phyloP scores from a whole-genome alignment of 2,113 vertebrate genomes.

The Tachycineta bicolor region DNA sequence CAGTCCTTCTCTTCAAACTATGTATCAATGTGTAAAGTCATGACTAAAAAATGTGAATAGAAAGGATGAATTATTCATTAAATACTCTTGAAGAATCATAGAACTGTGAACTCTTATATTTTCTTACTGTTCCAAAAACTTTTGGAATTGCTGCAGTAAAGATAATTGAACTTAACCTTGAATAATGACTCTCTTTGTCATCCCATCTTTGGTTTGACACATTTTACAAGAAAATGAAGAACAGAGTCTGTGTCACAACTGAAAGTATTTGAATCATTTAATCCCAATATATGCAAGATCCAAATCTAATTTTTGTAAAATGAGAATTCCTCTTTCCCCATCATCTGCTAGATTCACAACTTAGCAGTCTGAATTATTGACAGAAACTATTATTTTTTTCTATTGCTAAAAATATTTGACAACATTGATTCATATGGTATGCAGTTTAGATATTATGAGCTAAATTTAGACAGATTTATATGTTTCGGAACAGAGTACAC shows the following conservation, averaged over 20 bases:
- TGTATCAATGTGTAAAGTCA: neutral
- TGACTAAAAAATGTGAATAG: neutral
- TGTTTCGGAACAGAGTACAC: neutral
- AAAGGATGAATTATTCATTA: slow-evolving; percentile 12
- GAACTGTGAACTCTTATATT: neutral
- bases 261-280: neutral
- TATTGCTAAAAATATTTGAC: neutral
- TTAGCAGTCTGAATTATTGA: neutral
- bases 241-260: neutral
- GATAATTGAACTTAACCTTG: neutral
- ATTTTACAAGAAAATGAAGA: neutral
- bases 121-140: neutral
- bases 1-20: neutral
- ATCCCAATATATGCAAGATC: neutral
- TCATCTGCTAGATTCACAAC: neutral
- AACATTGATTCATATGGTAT: neutral
- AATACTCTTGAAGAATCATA: neutral
- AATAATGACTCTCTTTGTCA: neutral
- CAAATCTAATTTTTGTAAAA: neutral
- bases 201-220: neutral
- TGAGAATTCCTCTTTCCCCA: neutral
- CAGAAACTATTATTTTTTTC: neutral
- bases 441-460: neutral
- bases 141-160: neutral
- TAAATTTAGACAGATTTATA: neutral